Evolutionary conservation across 2,113 vertebrate genomes (phyloP).

Genomic region (Aegotheles bennettii): DNA sequence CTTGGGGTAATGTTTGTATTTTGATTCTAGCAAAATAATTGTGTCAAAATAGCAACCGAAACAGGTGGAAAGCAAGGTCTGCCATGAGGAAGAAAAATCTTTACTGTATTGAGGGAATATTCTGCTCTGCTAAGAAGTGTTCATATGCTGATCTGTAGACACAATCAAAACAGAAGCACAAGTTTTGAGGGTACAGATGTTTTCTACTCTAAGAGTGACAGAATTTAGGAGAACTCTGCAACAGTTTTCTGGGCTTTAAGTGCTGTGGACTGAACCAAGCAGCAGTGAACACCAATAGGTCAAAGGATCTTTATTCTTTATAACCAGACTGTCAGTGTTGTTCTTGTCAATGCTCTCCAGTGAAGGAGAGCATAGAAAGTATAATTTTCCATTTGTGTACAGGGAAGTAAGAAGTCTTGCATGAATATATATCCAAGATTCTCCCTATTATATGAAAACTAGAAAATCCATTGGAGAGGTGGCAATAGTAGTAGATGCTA

Average conservation of each 20-base stretch:
- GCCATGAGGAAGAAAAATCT: neutral
- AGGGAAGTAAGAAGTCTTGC: neutral
- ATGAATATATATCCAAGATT: neutral
- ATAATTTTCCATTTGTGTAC: neutral
- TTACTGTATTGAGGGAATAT: neutral
- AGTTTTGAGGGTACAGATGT: neutral
- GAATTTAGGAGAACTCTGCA: neutral
- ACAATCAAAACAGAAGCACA: neutral
- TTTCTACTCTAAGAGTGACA: neutral
- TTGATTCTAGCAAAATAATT: neutral
- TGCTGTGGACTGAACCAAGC: neutral
- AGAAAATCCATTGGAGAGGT: neutral
- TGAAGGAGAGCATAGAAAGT: neutral
- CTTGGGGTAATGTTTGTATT: neutral
- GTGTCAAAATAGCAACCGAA: neutral
- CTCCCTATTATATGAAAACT: neutral
- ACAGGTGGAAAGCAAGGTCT: neutral
- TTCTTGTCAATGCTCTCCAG: neutral
- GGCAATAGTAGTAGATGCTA: neutral
- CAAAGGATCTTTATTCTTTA: neutral
- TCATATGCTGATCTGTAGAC: neutral
- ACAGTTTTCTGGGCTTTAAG: neutral
- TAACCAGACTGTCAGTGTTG: neutral
- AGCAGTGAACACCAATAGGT: neutral
- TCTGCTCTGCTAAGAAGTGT: neutral